phyloP scores from a whole-genome alignment of 2,888 invertebrate genomes.

The Crematogaster levior region DNA sequence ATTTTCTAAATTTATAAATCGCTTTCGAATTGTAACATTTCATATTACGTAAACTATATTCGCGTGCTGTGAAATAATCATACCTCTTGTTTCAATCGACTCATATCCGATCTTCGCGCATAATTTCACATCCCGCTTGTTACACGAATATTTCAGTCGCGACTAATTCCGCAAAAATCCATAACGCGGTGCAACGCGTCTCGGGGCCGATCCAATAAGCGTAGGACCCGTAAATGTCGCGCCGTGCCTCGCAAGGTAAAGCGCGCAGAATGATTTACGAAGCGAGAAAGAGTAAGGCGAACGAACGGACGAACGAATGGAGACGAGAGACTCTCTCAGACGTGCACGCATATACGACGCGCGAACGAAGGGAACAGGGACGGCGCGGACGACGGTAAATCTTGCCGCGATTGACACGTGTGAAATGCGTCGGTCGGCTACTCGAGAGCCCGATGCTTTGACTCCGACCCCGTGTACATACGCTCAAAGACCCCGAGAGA shows the following conservation, averaged over 20 bases:
- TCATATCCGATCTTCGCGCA: constrained; percentile 25
- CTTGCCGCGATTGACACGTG: constrained; percentile 83
- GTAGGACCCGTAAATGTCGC: constrained; percentile 70
- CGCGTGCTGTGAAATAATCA: constrained; percentile 16
- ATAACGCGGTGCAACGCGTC: constrained; percentile 38
- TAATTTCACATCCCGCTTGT: constrained; percentile 48
- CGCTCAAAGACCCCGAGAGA: constrained; percentile 40
- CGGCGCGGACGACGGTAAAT: constrained; percentile 80
- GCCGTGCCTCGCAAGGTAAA: constrained; percentile 66
- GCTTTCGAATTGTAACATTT: constrained; percentile 8
- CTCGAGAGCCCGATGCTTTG: constrained; percentile 68
- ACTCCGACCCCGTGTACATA: constrained; percentile 62
- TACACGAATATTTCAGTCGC: constrained; percentile 56
- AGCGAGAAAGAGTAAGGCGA: constrained; percentile 72
- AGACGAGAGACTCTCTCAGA: constrained; percentile 46
- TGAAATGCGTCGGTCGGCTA: constrained; percentile 82
- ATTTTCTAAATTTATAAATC: background rate
- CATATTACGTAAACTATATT: background rate
- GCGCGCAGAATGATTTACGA: constrained; percentile 80
- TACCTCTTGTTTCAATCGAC: constrained; percentile 31
- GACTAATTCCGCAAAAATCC: constrained; percentile 61
- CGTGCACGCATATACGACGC: constrained; percentile 48
- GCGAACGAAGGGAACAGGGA: constrained; percentile 32
- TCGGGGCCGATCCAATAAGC: constrained; percentile 70
- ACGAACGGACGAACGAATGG: constrained; percentile 66